These are phyloP conservation scores for Plagodis dolabraria DNA, from an alignment of 2,888 invertebrate species.

Conservation along the genomic window DNA sequence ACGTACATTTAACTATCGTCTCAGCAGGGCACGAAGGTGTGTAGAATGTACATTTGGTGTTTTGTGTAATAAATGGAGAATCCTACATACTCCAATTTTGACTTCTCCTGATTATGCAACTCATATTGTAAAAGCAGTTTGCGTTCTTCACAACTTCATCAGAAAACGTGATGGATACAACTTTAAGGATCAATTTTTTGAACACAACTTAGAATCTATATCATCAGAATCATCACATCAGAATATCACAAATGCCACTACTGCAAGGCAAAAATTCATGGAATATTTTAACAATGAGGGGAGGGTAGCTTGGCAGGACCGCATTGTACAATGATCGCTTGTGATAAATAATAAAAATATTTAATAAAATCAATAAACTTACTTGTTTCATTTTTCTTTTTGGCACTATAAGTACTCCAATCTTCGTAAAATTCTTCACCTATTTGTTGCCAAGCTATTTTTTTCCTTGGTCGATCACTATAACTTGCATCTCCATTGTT, in stretches of 20 bases:
- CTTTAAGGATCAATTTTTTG: not conserved
- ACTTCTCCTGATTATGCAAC: no score
- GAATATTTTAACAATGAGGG: slow-evolving; percentile 28
- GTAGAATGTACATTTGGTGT: no score
- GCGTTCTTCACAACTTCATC: no score
- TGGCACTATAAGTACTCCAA: slow-evolving; percentile 17
- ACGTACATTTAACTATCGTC: slow-evolving; percentile 7
- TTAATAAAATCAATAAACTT: slow-evolving; percentile 7
- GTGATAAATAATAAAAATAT: slow-evolving; percentile 16
- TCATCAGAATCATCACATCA: no score
- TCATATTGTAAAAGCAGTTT: no score
- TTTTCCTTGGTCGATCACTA: slow-evolving; percentile 14
- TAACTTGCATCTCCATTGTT: slow-evolving; percentile 14
- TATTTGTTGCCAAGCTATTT: not conserved
- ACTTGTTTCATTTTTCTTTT: slow-evolving; percentile 11
- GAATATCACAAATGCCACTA: slow-evolving; percentile 7
- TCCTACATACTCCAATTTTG: no score
- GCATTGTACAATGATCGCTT: slow-evolving; percentile 17
- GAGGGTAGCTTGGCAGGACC: no score
- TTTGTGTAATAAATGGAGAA: no score
- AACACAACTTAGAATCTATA: no score
- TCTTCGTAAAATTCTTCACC: slow-evolving; percentile 17
- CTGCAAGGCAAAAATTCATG: slow-evolving; percentile 26
- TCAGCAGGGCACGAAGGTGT: no score
- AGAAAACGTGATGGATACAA: slow-evolving; percentile 7